Percentiles rank a stretch among this genome's conserved stretches.
These are phyloP conservation scores for Lucilia cuprina DNA, from an alignment of 1,140 invertebrate genomes.

Conservation along the genomic window DNA sequence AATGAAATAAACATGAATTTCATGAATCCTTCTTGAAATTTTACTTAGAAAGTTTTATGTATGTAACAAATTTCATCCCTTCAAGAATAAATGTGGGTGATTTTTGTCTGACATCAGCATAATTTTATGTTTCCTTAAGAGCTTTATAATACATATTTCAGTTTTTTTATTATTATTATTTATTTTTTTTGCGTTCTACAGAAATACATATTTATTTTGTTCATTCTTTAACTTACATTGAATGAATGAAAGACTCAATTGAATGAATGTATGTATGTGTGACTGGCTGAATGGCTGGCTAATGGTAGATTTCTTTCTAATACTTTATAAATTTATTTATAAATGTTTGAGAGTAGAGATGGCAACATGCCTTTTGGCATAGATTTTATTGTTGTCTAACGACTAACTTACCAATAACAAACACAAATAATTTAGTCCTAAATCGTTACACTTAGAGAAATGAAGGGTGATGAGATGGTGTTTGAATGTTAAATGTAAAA, in stretches of 20 bases:
- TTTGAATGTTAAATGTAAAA: too few species aligned
- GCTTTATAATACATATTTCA: not conserved
- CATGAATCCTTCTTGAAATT: too few species aligned
- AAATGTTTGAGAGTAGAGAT: not conserved
- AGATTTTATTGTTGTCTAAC: constrained; percentile 25
- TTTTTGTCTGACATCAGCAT: constrained; percentile 18
- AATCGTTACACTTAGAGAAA: constrained; percentile 7
- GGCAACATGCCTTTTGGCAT: constrained; percentile 25
- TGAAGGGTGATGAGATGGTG: not conserved
- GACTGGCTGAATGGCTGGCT: not conserved
- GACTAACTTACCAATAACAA: not conserved
- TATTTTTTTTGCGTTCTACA: not conserved
- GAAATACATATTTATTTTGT: not conserved
- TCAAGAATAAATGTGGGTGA: constrained; percentile 1
- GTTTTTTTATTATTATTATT: too few species aligned
- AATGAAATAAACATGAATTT: too few species aligned
- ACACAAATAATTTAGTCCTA: not conserved
- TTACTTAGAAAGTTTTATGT: too few species aligned
- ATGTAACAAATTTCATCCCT: not conserved
- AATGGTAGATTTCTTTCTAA: not conserved
- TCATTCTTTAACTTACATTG: not conserved
- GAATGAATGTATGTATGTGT: not conserved
- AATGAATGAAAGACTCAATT: not conserved
- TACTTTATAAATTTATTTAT: not conserved
- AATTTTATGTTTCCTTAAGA: constrained; percentile 8